Percentiles rank a stretch among this genome's conserved stretches.
Evolutionary conservation across 2,888 invertebrate species (phyloP).

Genomic region (Pheosia tremula): DNA sequence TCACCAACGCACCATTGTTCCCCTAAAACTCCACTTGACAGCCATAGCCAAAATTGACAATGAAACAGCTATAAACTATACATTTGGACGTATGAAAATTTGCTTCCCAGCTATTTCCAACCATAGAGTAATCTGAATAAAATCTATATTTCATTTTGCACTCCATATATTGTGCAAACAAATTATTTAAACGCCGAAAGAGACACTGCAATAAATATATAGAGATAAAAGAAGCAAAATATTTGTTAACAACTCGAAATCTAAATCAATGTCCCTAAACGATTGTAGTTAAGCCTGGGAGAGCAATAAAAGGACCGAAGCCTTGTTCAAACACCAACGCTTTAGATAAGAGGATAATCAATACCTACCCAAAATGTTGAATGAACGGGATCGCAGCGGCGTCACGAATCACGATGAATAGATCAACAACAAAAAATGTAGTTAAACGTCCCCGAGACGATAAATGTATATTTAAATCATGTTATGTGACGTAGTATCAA

Average conservation of each 20-base stretch:
- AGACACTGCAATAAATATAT: conserved; percentile 4
- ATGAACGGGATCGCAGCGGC: conserved; percentile 23
- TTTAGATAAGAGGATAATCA: conserved; percentile 66
- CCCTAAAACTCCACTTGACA: conserved; percentile 49
- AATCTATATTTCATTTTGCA: not conserved
- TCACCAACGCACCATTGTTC: conserved; percentile 72
- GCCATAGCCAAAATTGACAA: conserved; percentile 43
- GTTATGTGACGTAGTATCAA: no score
- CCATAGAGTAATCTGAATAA: not conserved
- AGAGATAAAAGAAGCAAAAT: conserved; percentile 6
- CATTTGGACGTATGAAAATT: not conserved
- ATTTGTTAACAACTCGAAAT: conserved; percentile 18
- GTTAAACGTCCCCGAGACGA: no score
- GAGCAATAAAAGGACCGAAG: conserved; percentile 62
- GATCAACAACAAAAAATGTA: not conserved
- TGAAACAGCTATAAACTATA: conserved; percentile 1
- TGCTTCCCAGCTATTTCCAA: not conserved
- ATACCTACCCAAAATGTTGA: conserved; percentile 55
- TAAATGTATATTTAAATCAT: no score
- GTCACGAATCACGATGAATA: not conserved
- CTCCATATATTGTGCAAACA: not conserved
- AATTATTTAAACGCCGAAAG: not conserved
- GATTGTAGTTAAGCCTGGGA: conserved; percentile 51
- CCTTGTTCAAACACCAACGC: conserved; percentile 61
- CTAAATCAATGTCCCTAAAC: conserved; percentile 52